Evolutionary conservation across 2,888 invertebrate species (phyloP), one percentile per base, ranked within the genome.

Genomic region (Zonitis immaculata): DNA sequence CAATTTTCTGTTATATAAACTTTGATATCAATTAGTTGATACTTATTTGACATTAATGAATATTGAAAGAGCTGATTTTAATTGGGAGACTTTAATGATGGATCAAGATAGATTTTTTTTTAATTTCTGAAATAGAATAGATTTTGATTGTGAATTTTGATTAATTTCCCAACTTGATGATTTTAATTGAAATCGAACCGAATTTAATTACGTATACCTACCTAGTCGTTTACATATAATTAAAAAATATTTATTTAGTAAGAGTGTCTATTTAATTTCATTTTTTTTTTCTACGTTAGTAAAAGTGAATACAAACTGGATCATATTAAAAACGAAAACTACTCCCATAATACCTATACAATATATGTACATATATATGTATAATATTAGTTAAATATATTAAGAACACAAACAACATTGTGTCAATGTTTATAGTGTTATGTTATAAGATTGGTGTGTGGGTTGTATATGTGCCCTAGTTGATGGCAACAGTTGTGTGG

Each of bases 381-480:
- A 25, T 25, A 18, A 22, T 14, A 43, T 12, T 26, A 22, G 22
- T 26, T 22, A 26, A 16, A 35, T 35, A 35, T 35, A 12, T 16
- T 16, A 2, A 35, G 12, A 32, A 48, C 51, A 49, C 48, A 55
- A 59, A 56, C 52, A 45, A 14, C 25, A 18, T 44, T 51, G 58
- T 54, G 52, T 60, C 54, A 58, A 58, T 58, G 54, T 44, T 60
- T 12, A 12, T n/a, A 6, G 27, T 30, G 35, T 35, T 35, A 18
- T 35, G 57, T 56, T 57, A 54, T 55, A 53, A n/a, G 59, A 59
- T 59, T 56, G 56, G 56, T 56, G 59, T 47, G 58, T 60, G 52
- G 57, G 61, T 52, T 54, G 61, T 55, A 61, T 58, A n/a, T n/a
- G 58, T 60, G 60, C 61, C 60, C 61, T 49, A 62, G 58, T 60